Evolutionary conservation across 2,888 invertebrate species (phyloP).

Genomic region (Drosophila kokeensis): DNA sequence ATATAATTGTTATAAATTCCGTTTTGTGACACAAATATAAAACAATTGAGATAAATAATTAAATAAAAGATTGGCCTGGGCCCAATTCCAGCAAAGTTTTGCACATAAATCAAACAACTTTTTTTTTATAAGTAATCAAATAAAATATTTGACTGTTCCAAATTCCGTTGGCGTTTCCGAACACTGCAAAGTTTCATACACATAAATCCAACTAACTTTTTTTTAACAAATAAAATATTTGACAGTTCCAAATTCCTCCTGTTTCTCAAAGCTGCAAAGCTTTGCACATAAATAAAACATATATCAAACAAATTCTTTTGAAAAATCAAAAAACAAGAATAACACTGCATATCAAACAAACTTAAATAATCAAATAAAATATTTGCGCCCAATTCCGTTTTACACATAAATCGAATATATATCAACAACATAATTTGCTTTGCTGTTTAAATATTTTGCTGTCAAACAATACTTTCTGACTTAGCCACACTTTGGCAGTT

Average conservation of each 20-base stretch:
- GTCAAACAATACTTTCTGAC: background rate
- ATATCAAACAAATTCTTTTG: background rate
- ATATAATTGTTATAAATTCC: background rate
- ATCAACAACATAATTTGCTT: background rate
- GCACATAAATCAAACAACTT: background rate
- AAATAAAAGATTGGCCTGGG: background rate
- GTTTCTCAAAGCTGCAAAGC: background rate
- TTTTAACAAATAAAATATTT: background rate
- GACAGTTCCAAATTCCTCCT: background rate
- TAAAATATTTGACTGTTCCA: background rate
- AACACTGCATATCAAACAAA: background rate
- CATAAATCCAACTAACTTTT: background rate
- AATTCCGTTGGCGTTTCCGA: background rate
- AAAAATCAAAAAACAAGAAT: background rate
- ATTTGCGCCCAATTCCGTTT: background rate
- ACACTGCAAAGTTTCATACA: background rate
- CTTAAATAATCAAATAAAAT: background rate
- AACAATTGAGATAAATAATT: background rate
- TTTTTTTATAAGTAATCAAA: background rate
- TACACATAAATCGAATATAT: background rate
- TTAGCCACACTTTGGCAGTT: background rate
- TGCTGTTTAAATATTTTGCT: background rate
- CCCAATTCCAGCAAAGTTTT: no score
- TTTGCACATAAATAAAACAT: background rate
- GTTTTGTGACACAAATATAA: no score